These are phyloP conservation scores for Peromyscus polionotus DNA, from an alignment of 2,113 vertebrate genomes.

Conservation along the genomic window DNA sequence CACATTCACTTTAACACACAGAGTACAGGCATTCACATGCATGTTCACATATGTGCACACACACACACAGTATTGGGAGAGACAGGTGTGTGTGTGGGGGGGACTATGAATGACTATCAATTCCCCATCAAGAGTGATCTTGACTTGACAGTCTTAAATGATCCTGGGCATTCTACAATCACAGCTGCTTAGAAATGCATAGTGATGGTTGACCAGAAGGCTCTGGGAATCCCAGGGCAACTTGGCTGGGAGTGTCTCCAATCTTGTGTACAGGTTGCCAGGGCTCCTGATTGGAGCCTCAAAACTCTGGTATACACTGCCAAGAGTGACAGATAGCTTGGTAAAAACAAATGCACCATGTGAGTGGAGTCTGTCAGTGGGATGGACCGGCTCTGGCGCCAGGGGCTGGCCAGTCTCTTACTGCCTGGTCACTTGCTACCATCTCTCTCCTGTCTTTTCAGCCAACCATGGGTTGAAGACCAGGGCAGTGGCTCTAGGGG, in stretches of 20 bases:
- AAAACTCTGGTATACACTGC: not conserved
- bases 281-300: not conserved
- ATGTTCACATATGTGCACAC: not conserved
- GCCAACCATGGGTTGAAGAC: conserved; percentile 88
- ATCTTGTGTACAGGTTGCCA: not conserved
- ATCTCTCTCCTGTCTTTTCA: conserved; percentile 74
- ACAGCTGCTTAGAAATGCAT: not conserved
- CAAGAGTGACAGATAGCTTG: not conserved
- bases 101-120: not conserved
- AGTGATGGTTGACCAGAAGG: not conserved
- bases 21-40: not conserved
- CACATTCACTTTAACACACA: not conserved
- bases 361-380: not conserved
- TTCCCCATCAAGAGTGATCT: not conserved
- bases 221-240: not conserved
- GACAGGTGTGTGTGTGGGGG: not conserved
- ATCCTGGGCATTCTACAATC: not conserved
- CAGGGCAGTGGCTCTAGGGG: conserved; percentile 81
- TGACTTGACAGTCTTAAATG: not conserved
- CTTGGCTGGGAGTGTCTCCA: not conserved
- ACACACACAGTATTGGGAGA: not conserved
- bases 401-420: not conserved
- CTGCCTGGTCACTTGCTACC: not conserved
- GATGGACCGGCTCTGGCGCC: not conserved
- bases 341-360: not conserved